Evolutionary conservation across 2,797 vertebrate species (phyloP), one percentile per base, ranked within the genome.

Genomic region (Poeciliopsis gracilis): DNA sequence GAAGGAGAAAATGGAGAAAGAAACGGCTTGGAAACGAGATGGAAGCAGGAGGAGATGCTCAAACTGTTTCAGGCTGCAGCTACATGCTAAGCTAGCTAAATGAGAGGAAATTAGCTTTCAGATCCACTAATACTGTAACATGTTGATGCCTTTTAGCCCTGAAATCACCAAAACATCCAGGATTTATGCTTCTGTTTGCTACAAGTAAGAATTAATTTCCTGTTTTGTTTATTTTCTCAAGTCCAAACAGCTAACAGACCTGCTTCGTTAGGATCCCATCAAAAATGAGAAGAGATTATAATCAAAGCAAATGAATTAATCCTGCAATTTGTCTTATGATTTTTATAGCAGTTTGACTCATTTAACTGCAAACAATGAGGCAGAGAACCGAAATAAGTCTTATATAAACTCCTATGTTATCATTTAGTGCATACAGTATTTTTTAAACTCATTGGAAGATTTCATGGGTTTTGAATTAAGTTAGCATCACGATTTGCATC

Each of bases 1-100:
- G 78, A 46, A 75, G 49, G 80, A 80, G 76, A 79, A 74, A 59
- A 86, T 67, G 80, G 71, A 83, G 46, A 77, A 77, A 84, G 79
- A 81, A 81, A 84, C 53, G 25, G 79, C 86, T 79, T 84, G 10
- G 16, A 81, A 81, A 81, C 30, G 12, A 85, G 76, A 81, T 3
- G 57, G 76, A 71, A 33, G 59, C 36, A 76, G 51, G 3, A 7
- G 49, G 2, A 0, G 72, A 41, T 1, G 9, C 41, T 55, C n/a
- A 41, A 71, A 10, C 69, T 16, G 69, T 6, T 28, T 28, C 8
- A 36, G 59, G 30, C 20, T 10, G 63, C 63, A 51, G 63, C 63
- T 9, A 9, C 49, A 23, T 51, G 49, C 49, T 23, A 67, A 23
- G 33, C 33, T 66, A 67, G 63, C 63, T 41, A 20, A 25, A 67